Conservation (phyloP, 2,797 vertebrate genomes). For the Periparus ater region DNA sequence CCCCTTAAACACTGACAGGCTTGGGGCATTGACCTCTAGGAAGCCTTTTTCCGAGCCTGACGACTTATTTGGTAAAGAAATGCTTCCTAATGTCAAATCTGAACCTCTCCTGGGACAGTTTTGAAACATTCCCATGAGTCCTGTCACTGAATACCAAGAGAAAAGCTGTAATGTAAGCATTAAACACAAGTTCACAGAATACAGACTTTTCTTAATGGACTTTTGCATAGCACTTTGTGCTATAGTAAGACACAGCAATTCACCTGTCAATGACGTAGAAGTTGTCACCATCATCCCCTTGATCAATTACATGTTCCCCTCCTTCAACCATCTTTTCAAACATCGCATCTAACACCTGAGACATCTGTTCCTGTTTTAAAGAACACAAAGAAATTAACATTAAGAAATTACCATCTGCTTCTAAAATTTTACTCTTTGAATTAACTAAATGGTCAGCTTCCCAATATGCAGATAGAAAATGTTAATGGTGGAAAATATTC, state of each 20-base stretch:
- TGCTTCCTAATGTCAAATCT: background rate
- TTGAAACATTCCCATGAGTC: background rate
- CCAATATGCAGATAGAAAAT: background rate
- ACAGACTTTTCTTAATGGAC: background rate
- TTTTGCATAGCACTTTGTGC: background rate
- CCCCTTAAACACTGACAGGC: background rate
- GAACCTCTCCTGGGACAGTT: background rate
- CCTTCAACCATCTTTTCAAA: conserved; percentile 93
- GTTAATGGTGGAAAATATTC: background rate
- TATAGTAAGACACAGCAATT: background rate
- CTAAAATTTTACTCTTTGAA: background rate
- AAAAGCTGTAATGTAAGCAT: background rate
- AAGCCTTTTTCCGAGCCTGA: background rate
- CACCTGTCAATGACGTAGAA: conserved; percentile 98
- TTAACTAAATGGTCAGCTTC: background rate
- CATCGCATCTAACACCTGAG: conserved; percentile 97
- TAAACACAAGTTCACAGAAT: background rate
- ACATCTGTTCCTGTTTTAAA: conserved; percentile 93
- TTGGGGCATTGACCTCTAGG: background rate
- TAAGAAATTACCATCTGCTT: background rate
- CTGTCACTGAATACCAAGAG: background rate
- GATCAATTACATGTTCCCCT: conserved; percentile 95
- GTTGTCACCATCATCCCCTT: conserved; percentile 98
- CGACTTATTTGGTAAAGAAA: background rate
- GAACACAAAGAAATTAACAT: conserved; percentile 17